Percentiles rank a stretch among this genome's conserved stretches.
These are phyloP conservation scores for Mythimna albipuncta DNA, from an alignment of 2,888 invertebrate species.

Conservation along the genomic window DNA sequence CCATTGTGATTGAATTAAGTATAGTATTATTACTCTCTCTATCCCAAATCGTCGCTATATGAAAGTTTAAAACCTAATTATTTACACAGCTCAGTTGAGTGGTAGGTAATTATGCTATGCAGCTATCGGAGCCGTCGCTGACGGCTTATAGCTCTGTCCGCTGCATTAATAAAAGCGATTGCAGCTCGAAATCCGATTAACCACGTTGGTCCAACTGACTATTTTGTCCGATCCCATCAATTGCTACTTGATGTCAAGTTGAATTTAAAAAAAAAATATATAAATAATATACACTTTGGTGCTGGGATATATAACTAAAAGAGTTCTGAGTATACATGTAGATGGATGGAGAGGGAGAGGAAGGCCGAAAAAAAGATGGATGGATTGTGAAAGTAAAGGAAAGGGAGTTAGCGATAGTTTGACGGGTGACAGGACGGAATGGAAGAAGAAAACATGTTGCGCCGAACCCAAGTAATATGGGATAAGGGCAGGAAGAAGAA, in stretches of 20 bases:
- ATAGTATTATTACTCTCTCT: neutral
- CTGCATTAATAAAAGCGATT: constrained; percentile 76
- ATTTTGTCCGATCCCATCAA: constrained; percentile 71
- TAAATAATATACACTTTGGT: constrained; percentile 15
- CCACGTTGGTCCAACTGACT: constrained; percentile 69
- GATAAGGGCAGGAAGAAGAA: too few species aligned
- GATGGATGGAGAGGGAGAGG: too few species aligned
- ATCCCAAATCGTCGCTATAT: constrained; percentile 17
- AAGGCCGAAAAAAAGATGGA: too few species aligned
- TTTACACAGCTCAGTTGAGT: constrained; percentile 42
- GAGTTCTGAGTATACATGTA: too few species aligned
- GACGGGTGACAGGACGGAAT: too few species aligned
- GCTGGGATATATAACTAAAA: too few species aligned
- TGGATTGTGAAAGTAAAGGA: too few species aligned
- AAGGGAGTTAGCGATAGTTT: too few species aligned
- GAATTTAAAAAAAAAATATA: constrained; percentile 49
- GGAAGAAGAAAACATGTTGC: too few species aligned
- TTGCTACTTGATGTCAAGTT: constrained; percentile 64
- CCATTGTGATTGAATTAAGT: too few species aligned
- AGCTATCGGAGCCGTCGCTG: constrained; percentile 54
- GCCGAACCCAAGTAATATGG: too few species aligned
- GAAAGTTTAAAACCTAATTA: constrained; percentile 46
- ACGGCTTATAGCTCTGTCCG: constrained; percentile 67
- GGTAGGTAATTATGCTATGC: constrained; percentile 54
- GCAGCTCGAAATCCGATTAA: constrained; percentile 75